Base-by-base conservation (phyloP, 2,888 invertebrate species). In the Microdon myrmicae region DNA sequence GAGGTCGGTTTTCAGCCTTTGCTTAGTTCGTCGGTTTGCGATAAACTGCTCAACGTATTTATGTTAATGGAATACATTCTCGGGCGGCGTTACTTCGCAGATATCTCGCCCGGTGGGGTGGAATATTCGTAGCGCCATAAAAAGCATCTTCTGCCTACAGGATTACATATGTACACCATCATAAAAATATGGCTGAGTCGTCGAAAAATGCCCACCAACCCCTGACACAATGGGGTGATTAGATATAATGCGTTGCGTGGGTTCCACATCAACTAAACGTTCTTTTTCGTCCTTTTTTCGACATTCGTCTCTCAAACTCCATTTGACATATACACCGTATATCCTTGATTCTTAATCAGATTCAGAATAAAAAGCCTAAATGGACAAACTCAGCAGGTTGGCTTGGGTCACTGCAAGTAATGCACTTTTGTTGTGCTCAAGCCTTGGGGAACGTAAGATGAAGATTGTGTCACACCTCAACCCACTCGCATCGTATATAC, bases 181-280 rank as follows among this genome's bases (percentile, higher is more conserved):
- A 56, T 56, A 61, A 61, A 61, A 61, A 61, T 61, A 61, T 61
- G 61, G 61, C 61, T 56, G 61, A 61, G 26, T 56, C 61, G 61
- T 49, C 55, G 44, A 61, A 61, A 61, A 61, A 61, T 55, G 32
- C 26, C 37, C 32, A 38, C 35, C 47, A 32, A 28, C 23, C 55
- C 38, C 9, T 13, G 13, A 8, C 29, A 7, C 20, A n/a, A n/a
- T n/a, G 17, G 7, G 26, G 9, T 17, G 23, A 13, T 20, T 1
- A 9, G 7, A 1, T 12, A 3, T 4, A 54, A 60, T 48, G 55
- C 48, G 55, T 48, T 48, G 55, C 44, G 39, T 51, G 37, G 26
- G 38, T 44, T 49, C 26, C n/a, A 26, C 25, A 25, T 23, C 4
- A 28, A 14, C 10, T 37, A 35, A 35, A 4, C 4, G 9, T 17